Percentiles rank a stretch among this genome's conserved stretches.
Conservation (phyloP, 2,888 invertebrate genomes). For the Tanytarsus gracilentus region DNA sequence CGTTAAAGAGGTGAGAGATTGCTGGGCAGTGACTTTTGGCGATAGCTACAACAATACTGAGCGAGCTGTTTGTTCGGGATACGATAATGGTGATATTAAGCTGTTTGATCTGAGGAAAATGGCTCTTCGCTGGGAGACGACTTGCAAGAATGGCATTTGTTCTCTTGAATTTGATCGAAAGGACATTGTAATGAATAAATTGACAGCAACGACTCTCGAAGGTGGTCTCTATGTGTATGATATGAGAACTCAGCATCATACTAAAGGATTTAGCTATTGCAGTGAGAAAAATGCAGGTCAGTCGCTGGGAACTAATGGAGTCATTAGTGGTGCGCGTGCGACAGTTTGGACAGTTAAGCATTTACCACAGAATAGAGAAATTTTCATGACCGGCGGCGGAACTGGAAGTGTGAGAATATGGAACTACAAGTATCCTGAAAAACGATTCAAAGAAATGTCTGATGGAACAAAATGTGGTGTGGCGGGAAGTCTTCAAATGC, state of each 20-base stretch:
- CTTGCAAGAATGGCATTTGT: slow-evolving; percentile 86
- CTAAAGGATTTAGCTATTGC: slow-evolving; percentile 71
- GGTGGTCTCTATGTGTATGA: slow-evolving; percentile 85
- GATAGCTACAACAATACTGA: slow-evolving; percentile 82
- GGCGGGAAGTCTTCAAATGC: slow-evolving; percentile 59
- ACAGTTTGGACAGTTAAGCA: slow-evolving; percentile 86
- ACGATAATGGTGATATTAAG: slow-evolving; percentile 93
- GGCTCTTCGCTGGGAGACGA: slow-evolving; percentile 81
- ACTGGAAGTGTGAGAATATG: slow-evolving; percentile 85
- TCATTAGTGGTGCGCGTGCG: slow-evolving; percentile 56
- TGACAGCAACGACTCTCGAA: slow-evolving; percentile 84
- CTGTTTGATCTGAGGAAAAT: slow-evolving; percentile 82
- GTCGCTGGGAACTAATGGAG: slow-evolving; percentile 42
- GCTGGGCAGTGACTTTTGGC: slow-evolving; percentile 90
- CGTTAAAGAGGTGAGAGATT: slow-evolving; percentile 53
- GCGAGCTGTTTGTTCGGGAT: slow-evolving; percentile 80
- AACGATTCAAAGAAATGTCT: slow-evolving; percentile 57
- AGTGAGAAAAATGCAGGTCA: slow-evolving; percentile 43
- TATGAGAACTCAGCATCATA: slow-evolving; percentile 75
- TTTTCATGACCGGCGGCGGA: slow-evolving; percentile 86
- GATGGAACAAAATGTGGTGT: slow-evolving; percentile 68
- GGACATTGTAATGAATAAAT: slow-evolving; percentile 91
- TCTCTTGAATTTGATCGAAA: slow-evolving; percentile 83
- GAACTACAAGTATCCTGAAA: slow-evolving; percentile 88
- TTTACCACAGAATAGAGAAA: slow-evolving; percentile 86